A percentile compares a stretch with the other conserved stretches of the same genome.
Conservation (phyloP, 1,140 invertebrate species). For the Coelopa frigida region DNA sequence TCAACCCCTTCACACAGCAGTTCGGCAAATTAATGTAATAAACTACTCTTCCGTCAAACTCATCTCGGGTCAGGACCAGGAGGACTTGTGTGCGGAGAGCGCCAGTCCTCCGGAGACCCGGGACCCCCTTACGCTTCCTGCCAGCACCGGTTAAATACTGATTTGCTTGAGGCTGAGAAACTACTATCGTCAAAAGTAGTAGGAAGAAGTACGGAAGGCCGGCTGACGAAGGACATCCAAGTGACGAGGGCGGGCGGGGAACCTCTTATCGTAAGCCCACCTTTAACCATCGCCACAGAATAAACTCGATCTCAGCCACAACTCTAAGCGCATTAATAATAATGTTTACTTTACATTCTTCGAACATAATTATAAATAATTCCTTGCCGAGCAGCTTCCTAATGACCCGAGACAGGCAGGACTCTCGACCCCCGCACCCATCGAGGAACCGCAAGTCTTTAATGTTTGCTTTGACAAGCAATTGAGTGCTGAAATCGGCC, state of each 20-base stretch:
- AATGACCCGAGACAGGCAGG: constrained; percentile 9
- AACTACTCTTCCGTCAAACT: neutral
- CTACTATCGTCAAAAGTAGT: constrained; percentile 5
- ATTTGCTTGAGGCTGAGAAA: too few relatives aligned
- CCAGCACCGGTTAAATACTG: too few relatives aligned
- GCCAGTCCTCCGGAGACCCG: constrained; percentile 7
- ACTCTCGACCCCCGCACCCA: constrained; percentile 13
- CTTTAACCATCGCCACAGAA: constrained; percentile 1
- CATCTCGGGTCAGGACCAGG: neutral
- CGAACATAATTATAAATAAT: constrained; percentile 1
- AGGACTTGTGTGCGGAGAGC: constrained; percentile 8
- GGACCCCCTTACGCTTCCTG: too few relatives aligned
- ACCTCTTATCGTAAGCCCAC: constrained; percentile 4
- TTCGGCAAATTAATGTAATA: constrained; percentile 3
- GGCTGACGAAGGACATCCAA: neutral
- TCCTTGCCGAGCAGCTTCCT: neutral
- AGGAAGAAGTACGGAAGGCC: neutral
- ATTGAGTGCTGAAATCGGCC: constrained; percentile 1
- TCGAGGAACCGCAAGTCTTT: constrained; percentile 10
- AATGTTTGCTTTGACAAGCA: constrained; percentile 13
- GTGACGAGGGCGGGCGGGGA: neutral
- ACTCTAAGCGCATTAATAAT: too few relatives aligned
- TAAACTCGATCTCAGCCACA: too few relatives aligned
- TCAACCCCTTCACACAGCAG: constrained; percentile 20
- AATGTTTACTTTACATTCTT: too few relatives aligned